Evolutionary conservation across 2,113 vertebrate genomes (phyloP), one percentile per base, ranked within the genome.

Genomic region (Hyperoodon ampullatus): DNA sequence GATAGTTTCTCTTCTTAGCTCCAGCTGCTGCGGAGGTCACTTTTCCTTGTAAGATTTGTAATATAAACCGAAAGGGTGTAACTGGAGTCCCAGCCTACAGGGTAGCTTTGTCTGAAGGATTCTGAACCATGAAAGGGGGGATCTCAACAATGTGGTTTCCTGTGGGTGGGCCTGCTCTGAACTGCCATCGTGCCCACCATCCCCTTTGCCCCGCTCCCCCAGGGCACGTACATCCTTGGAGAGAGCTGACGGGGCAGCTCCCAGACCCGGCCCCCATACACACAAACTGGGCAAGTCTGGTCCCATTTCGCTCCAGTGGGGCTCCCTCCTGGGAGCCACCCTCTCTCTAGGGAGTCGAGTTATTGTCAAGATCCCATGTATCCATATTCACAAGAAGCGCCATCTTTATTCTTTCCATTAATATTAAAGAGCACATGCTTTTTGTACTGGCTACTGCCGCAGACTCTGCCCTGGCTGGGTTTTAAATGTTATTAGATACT

Each of bases 41-140:
- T 78, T 93, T 82, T 82, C 65, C 87, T 84, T 75, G 53, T 33
- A 23, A 53, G 60, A 58, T 84, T 65, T 95, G n/a, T 88, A 86
- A 93, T 53, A 33, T 8, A 78, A 97, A 35, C 87, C 33, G 9
- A 72, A 88, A 63, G 66, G 9, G 30, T 28, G 24, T 47, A 66
- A 63, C 35, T 78, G 26, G 65, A 83, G 50, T 55, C 58, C 61
- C n/a, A 26, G 94, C 11, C 81, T 84, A 6, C n/a, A 66, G 78
- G 16, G 81, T 35, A 28, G 42, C 71, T 84, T 66, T 18, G 21
- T 35, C 87, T 90, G 89, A 88, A 88, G 86, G 28, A 50, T 96
- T 95, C 65, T 66, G 83, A 95, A 47, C 68, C 24, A 3, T 65
- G 92, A 89, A 93, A 83, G 12, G 24, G 85, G 68, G 53, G 70